Conservation (phyloP, 2,888 invertebrate species). For the Spilarctia lutea region DNA sequence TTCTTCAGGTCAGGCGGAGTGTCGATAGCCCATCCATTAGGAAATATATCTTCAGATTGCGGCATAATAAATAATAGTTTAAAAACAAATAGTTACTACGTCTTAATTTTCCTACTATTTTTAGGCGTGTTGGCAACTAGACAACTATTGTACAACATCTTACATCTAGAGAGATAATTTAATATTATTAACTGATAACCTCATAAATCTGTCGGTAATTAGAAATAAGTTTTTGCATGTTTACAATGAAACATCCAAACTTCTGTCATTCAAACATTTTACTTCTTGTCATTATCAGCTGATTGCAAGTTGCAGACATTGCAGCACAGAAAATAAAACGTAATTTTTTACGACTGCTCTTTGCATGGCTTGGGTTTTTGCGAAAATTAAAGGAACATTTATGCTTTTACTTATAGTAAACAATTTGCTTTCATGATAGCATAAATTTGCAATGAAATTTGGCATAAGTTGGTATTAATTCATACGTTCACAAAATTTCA, state of each 20-base stretch:
- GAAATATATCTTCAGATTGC: conserved; percentile 66
- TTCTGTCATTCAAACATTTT: neutral
- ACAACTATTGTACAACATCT: conserved; percentile 30
- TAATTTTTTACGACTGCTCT: neutral
- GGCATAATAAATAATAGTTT: conserved; percentile 62
- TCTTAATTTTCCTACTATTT: conserved; percentile 45
- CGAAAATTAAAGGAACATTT: neutral
- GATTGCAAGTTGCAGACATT: accelerated
- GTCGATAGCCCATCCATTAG: conserved; percentile 83
- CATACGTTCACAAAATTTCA: no score
- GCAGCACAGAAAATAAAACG: accelerated
- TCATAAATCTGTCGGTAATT: conserved; percentile 31
- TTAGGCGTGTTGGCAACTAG: conserved; percentile 41
- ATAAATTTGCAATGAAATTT: no score
- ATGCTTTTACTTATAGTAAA: no score
- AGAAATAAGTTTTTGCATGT: conserved; percentile 26
- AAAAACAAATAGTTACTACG: conserved; percentile 45
- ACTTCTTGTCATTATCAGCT: conserved; percentile 28
- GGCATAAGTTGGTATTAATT: no score
- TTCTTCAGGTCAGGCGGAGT: conserved; percentile 77
- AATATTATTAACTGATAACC: conserved; percentile 17
- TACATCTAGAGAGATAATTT: conserved; percentile 18
- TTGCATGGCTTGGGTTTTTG: neutral
- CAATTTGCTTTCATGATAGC: no score
- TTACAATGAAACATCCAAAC: conserved; percentile 30